A percentile compares a stretch with the other conserved stretches of the same genome.
Evolutionary conservation across 2,888 invertebrate species (phyloP).

Genomic region (Pseudococcus jackbeardsleyi): DNA sequence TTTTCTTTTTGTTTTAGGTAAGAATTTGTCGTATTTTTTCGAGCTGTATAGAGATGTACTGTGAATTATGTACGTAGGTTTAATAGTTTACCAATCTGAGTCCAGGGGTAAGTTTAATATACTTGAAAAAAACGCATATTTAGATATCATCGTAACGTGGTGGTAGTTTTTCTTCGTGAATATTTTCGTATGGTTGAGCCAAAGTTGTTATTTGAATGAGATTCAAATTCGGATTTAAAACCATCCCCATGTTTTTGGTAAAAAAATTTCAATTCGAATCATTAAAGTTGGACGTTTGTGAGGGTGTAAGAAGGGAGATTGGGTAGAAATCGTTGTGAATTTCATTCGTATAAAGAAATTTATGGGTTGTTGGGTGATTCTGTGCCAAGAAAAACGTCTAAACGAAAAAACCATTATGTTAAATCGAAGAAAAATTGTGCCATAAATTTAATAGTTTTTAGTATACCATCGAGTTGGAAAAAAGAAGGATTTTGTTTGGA

Average conservation of each 20-base stretch:
- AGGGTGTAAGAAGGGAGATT: not conserved
- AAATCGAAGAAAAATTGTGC: not conserved
- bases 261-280: too few relatives aligned
- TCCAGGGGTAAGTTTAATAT: not conserved
- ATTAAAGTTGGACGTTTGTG: not conserved
- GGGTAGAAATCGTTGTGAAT: not conserved
- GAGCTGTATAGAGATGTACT: not conserved
- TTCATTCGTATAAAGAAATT: not conserved
- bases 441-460: not conserved
- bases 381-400: slow-evolving; percentile 3
- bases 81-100: not conserved
- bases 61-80: too few relatives aligned
- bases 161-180: not conserved
- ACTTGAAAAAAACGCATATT: not conserved
- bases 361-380: not conserved
- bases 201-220: too few relatives aligned
- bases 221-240: too few relatives aligned
- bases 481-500: not conserved
- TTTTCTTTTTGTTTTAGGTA: slow-evolving; percentile 19
- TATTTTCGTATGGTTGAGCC: too few relatives aligned
- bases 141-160: not conserved
- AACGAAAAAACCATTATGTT: not conserved
- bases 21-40: not conserved
- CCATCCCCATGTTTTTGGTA: too few relatives aligned
- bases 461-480: not conserved